Evolutionary conservation across 2,797 vertebrate genomes (phyloP), one percentile per base, ranked within the genome.

Genomic region (Muraenolepis orangiensis): DNA sequence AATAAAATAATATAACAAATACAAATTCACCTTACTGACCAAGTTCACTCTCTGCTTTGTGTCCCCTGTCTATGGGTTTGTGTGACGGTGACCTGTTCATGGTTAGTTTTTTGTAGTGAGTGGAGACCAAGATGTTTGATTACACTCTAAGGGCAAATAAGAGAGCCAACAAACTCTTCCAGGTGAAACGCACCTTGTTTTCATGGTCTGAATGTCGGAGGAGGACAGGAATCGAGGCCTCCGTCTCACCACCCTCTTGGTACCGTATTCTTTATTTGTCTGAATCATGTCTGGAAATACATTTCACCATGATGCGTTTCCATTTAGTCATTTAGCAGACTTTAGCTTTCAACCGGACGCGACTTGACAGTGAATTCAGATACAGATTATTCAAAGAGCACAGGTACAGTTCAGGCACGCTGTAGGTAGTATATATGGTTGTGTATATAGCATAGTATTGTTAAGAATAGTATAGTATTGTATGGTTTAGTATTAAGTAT

Each of bases 271-370:
- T 31, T 85, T 87, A 77, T 94, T 94, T 36, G 80, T 91, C 82
- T 95, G 93, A 6, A 91, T 90, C 93, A 95, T 93, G 77, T 93
- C 94, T 94, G 66, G 16, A 31, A 31, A n/a, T 46, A 42, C 28
- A 26, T 64, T 12, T 26, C 13, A 26, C 11, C n/a, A 64, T 23
- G 20, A 20, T 51, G 20, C 6, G 6, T 57, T 57, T 64, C 57
- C 11, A 13, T 64, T 2, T 12, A 64, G 57, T 71, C 28, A 18
- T 16, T 3, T 14, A 67, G 64, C 26, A 66, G 28, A 66, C 13
- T n/a, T n/a, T n/a, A n/a, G 5, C 64, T n/a, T 6, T 18, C 29
- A 3, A 6, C n/a, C 10, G 7, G 2, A 66, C n/a, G n/a, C 61
- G 14, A 16, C 14, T 14, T 5, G n/a, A 16, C 4, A 66, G 64